Evolutionary conservation across 2,888 invertebrate species (phyloP).

Genomic region (Amphipoea lucens): DNA sequence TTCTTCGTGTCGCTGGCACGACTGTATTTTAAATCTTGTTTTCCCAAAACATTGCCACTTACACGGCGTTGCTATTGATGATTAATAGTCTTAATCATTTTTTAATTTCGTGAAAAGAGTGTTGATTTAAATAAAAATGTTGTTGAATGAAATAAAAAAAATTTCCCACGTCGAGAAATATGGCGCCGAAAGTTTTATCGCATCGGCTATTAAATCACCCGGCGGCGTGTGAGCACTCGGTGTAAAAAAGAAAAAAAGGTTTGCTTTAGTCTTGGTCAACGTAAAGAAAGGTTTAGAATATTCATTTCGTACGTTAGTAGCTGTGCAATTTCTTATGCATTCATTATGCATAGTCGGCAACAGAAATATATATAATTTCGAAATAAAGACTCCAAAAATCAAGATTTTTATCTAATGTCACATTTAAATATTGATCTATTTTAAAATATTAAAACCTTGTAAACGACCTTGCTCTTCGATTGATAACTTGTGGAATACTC

Average conservation of each 20-base stretch:
- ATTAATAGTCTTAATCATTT: neutral
- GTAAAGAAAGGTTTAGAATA: neutral
- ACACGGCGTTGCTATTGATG: neutral
- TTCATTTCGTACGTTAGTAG: neutral
- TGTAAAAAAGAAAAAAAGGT: neutral
- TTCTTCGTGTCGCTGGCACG: too few relatives aligned
- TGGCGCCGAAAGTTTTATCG: slow-evolving; percentile 30
- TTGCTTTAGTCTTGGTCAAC: neutral
- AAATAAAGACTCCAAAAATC: neutral
- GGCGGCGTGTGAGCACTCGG: neutral
- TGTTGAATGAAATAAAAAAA: neutral
- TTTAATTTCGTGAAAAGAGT: slow-evolving; percentile 5
- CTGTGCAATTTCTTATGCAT: slow-evolving; percentile 9
- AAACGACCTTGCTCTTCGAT: slow-evolving; percentile 16
- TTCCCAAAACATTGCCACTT: too few relatives aligned
- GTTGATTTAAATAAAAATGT: slow-evolving; percentile 1
- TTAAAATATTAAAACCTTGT: slow-evolving; percentile 9
- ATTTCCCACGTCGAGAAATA: slow-evolving; percentile 9
- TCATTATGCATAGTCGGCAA: slow-evolving; percentile 9
- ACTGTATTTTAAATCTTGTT: too few relatives aligned
- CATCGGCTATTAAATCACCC: slow-evolving; percentile 26
- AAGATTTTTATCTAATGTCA: slow-evolving; percentile 17
- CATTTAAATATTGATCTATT: slow-evolving; percentile 24
- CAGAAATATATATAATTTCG: neutral
- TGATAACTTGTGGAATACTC: slow-evolving; percentile 10